Evolutionary conservation across 2,113 vertebrate genomes (phyloP), one percentile per base, ranked within the genome.

Genomic region (Morone chrysops): DNA sequence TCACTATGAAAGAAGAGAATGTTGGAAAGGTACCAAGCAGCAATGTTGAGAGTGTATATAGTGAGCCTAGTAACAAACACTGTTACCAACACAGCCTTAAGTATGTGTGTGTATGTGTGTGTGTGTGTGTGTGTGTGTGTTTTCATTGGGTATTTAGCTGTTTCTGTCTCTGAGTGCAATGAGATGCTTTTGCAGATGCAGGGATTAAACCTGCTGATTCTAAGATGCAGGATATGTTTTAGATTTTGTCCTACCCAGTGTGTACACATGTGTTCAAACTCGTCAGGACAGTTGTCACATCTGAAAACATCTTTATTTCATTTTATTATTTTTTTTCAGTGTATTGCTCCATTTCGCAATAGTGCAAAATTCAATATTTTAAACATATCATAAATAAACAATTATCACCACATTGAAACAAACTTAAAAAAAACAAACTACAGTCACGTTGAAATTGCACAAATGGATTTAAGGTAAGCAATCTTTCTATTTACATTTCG

Each of bases 321-420:
- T 48, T 71, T 71, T 84, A 96, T 95, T 95, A 7, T 59, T 38
- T 69, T 96, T 96, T 93, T 94, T 94, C 66, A 90, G 94, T 95
- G 91, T 97, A 97, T 97, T 97, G 97, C 96, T 97, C 94, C 93
- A 17, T 92, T 93, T 93, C 78, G 85, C 92, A 91, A 89, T 95
- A 96, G 97, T 97, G 96, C 97, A 97, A 97, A 96, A 93, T 95
- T 90, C 85, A 68, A 85, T 56, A 80, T 88, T 94, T 95, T 87
- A 89, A 88, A 94, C 92, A 93, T 92, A 94, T 94, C 89, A 95
- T 95, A 95, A 96, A 96, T 91, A 94, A 95, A 95, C 93, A 94
- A 93, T 71, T 80, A 60, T 62, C 84, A 93, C 60, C 86, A 95
- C 93, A 92, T 87, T 67, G 63, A 91, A 90, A 94, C 69, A 83